Conservation (phyloP, 2,888 invertebrate species). For the Tenthredo livida region DNA sequence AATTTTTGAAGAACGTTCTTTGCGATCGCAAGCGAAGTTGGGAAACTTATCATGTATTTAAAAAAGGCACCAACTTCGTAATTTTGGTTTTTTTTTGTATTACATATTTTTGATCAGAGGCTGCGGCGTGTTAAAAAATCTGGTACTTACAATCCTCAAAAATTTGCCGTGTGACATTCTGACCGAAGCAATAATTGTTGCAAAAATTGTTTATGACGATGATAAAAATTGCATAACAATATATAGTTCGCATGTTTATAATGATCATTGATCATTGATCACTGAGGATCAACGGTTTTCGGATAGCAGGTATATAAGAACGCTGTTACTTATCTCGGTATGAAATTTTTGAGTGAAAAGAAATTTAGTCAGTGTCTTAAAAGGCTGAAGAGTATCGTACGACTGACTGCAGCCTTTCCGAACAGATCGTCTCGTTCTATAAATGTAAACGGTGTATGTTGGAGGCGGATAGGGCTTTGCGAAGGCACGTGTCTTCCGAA, state of each 20-base stretch:
- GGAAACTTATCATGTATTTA: too few species aligned
- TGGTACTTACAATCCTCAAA: neutral
- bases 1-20: too few species aligned
- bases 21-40: too few species aligned
- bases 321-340: neutral
- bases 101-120: neutral
- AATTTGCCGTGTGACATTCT: neutral
- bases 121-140: neutral
- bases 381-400: neutral
- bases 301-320: neutral
- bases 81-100: neutral
- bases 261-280: neutral
- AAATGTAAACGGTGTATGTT: neutral
- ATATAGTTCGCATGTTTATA: neutral
- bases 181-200: neutral
- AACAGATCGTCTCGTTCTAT: conserved; percentile 18
- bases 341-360: neutral
- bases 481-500: conserved; percentile 22
- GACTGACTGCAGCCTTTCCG: neutral
- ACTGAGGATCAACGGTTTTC: too few species aligned
- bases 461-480: neutral
- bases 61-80: neutral
- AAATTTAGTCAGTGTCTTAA: neutral
- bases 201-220: neutral
- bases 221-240: neutral